Conservation (phyloP, 1,140 invertebrate species). For the Rhopalosiphum padi region DNA sequence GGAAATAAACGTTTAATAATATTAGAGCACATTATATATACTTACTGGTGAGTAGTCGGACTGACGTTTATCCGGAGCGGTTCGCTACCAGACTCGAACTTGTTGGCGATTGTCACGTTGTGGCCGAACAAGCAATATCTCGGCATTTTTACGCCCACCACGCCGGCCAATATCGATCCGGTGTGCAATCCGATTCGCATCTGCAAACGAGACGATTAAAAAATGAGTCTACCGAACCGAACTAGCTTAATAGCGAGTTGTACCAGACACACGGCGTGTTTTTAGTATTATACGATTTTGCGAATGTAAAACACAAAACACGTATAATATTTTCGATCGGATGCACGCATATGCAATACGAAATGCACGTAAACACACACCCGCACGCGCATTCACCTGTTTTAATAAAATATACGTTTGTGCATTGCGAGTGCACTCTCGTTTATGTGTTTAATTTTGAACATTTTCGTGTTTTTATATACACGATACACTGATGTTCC, state of each 20-base stretch:
- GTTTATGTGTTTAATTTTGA: background rate
- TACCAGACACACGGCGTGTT: background rate
- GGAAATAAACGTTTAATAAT: background rate
- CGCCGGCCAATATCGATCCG: constrained; percentile 85
- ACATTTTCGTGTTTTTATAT: background rate
- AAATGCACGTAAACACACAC: background rate
- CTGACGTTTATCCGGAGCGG: constrained; percentile 90
- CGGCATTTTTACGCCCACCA: constrained; percentile 90
- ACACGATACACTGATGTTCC: background rate
- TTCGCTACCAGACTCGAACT: constrained; percentile 92
- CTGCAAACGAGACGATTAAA: constrained; percentile 66
- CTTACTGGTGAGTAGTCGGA: constrained; percentile 90
- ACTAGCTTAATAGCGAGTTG: no score
- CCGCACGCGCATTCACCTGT: background rate
- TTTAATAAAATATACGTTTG: background rate
- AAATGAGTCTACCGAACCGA: background rate
- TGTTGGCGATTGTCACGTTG: constrained; percentile 92
- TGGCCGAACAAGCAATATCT: constrained; percentile 91
- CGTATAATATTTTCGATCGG: background rate
- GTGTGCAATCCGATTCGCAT: constrained; percentile 95
- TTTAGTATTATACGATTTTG: background rate
- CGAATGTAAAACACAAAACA: background rate
- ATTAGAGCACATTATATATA: constrained; percentile 60
- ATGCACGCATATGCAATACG: background rate
- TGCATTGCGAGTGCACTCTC: background rate